Base-by-base conservation (phyloP, 1,140 invertebrate species). In the Atta texana region DNA sequence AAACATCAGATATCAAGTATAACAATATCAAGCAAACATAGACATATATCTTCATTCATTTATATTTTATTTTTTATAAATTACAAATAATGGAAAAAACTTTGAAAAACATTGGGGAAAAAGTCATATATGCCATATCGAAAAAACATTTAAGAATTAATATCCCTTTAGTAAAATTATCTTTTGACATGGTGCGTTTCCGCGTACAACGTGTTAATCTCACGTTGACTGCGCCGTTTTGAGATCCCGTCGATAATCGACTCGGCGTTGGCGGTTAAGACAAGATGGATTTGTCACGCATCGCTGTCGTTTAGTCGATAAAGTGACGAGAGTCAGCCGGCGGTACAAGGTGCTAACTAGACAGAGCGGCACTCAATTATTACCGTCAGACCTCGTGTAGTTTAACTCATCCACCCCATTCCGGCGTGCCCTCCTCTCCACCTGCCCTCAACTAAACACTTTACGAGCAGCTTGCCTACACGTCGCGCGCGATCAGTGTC, bases 291-390 rank as follows among this genome's bases (percentile, higher is more conserved):
- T 94, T 94, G 94, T 94, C 94, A 94, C 93, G 92, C 92, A 94
- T 94, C 93, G 92, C 91, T 92, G 93, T 95, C 92, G 92, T 93
- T 92, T 91, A 94, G 91, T 92, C 93, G 93, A 94, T 94, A 94
- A 94, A 91, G 91, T 94, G 94, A 93, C 93, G 93, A 94, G 92
- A 94, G 90, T 91, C 90, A 91, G 88, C 87, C 82, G 89, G 87
- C 71, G 86, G 81, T 88, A 80, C 88, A 88, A 92, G 89, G 88
- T 92, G 91, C 90, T 95, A 95, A 95, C 94, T 94, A 95, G 93
- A 95, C 94, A 95, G 91, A 95, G 91, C 94, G 92, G 94, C 94
- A 94, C 94, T 95, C 95, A 95, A 95, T 95, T 95, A 95, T 94
- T 95, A 94, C 92, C 94, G 94, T 94, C 95, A 95, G 92, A 94